Evolutionary conservation across 2,888 invertebrate genomes (phyloP).

Genomic region (Acanthoscelides obtectus): DNA sequence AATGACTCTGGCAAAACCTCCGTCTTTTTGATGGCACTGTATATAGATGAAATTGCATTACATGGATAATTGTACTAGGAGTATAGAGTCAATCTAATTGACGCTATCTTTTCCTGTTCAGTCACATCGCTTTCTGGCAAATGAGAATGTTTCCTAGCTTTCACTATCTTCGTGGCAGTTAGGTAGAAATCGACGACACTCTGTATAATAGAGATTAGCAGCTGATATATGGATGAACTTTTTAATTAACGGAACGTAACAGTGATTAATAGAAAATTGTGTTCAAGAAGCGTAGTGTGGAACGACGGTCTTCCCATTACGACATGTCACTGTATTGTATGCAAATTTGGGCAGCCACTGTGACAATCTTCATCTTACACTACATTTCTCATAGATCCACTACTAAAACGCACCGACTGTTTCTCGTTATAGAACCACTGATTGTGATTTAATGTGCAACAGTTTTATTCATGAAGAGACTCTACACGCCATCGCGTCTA

Average conservation of each 20-base stretch:
- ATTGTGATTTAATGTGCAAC: background rate
- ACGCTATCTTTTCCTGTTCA: background rate
- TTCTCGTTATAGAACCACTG: background rate
- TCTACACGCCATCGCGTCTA: background rate
- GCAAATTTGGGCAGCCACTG: slow-evolving; percentile 47
- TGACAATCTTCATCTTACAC: slow-evolving; percentile 45
- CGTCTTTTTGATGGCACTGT: no score
- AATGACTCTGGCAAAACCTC: no score
- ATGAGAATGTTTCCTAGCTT: background rate
- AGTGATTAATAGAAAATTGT: slow-evolving; percentile 47
- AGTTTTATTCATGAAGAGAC: background rate
- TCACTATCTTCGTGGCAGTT: background rate
- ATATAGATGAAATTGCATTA: no score
- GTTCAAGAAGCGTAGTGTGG: slow-evolving; percentile 46
- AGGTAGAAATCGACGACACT: background rate
- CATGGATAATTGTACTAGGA: no score
- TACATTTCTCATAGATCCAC: slow-evolving; percentile 3
- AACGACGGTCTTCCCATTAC: slow-evolving; percentile 45
- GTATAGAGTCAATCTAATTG: no score
- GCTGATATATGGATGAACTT: slow-evolving; percentile 43
- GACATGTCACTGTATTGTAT: slow-evolving; percentile 50
- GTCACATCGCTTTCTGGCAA: background rate
- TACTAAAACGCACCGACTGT: background rate
- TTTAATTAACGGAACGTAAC: slow-evolving; percentile 50
- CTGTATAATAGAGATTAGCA: slow-evolving; percentile 32